Conservation (phyloP, 2,113 vertebrate species). For the Plecotus auritus region DNA sequence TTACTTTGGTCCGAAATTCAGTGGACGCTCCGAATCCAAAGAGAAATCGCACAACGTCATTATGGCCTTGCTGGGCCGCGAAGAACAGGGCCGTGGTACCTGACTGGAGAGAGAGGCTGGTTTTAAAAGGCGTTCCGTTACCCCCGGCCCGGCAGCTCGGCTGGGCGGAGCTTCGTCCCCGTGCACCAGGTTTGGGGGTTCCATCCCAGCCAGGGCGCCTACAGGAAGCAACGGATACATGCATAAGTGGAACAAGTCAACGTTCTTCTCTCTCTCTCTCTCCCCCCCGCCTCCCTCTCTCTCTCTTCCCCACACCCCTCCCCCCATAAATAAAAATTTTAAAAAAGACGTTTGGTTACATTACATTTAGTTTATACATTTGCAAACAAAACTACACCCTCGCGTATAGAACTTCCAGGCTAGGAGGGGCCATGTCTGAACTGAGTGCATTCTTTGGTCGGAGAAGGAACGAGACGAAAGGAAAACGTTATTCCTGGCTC, state of each 20-base stretch:
- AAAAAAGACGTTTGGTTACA: neutral
- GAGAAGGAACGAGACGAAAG: neutral
- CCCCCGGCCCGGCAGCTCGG: no score
- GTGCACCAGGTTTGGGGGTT: neutral
- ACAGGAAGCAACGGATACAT: neutral
- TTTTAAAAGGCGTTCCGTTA: neutral
- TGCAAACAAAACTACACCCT: neutral
- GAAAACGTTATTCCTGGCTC: neutral
- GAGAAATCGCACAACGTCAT: conserved; percentile 92
- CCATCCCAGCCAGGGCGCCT: neutral
- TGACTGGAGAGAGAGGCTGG: conserved; percentile 82
- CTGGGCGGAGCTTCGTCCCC: no score
- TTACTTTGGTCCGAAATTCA: conserved; percentile 94
- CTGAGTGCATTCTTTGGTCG: neutral
- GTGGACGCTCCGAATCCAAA: conserved; percentile 98
- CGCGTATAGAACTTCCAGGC: neutral
- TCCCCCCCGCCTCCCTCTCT: no score
- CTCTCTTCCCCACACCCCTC: no score
- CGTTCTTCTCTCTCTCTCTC: no score
- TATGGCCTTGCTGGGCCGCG: conserved; percentile 94
- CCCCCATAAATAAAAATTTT: no score
- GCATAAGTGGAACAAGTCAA: no score
- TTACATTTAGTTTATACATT: neutral
- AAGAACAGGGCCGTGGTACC: conserved; percentile 96
- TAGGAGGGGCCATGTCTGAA: neutral